Base-by-base conservation (phyloP, 1,140 invertebrate genomes). In the Tetraneura akinire region DNA sequence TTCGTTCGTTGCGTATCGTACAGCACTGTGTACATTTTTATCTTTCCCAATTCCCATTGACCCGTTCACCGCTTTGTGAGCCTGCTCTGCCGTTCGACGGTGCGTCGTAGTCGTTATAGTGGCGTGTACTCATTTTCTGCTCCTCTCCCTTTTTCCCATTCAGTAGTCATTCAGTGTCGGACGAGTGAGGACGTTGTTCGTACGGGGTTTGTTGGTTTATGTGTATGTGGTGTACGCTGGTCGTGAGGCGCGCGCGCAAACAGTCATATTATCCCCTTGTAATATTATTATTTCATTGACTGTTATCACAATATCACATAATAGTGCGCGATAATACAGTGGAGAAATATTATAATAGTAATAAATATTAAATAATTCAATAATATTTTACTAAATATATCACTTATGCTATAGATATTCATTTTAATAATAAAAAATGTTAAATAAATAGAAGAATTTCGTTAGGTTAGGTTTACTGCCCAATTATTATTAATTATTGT, bases 161-260 rank as follows among this genome's bases (percentile, higher is more conserved):
- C 53, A 78, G 74, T 47, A 26, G 13, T 78, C 42, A 47, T 60
- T 57, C 74, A 60, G 74, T 78, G 55, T 60, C 55, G 55, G 74
- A 47, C 55, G 74, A 29, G 23, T n/a, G 21, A 18, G 32, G 3
- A 21, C 8, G 6, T 37, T 23, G 3, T 16, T 13, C 14, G 21
- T 42, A 23, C 13, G 51, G 26, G 37, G 49, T 21, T 5, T 9
- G 26, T 53, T 1, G 51, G 3, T 10, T n/a, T 49, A 6, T 21
- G 3, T 5, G 18, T 42, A 4, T 14, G 18, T 9, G 18, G 60
- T 8, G 26, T 37, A 47, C 45, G 29, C 13, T 13, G 1, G 16
- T 32, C 16, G 8, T 18, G 29, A 6, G 16, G 16, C 18, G 29
- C 18, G 60, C 16, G 60, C 16, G 23, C 57, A 26, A 60, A 29